These are phyloP conservation scores for Thermophis baileyi DNA, from an alignment of 2,113 vertebrate genomes.

Conservation along the genomic window DNA sequence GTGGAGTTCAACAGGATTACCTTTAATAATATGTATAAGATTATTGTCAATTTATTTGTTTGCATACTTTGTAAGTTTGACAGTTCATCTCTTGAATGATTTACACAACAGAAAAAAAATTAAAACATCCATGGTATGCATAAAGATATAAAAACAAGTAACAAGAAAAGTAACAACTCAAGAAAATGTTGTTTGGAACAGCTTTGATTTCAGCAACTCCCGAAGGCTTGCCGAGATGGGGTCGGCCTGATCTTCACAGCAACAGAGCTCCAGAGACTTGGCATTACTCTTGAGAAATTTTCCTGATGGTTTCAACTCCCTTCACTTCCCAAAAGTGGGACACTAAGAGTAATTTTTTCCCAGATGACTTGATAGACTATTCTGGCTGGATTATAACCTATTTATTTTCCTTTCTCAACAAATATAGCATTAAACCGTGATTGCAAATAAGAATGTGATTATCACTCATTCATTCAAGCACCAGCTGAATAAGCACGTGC, in stretches of 20 bases:
- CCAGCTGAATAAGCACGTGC: not conserved
- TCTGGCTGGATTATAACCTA: not conserved
- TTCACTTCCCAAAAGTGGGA: not conserved
- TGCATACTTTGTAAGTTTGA: not conserved
- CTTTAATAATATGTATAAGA: not conserved
- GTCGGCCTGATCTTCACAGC: not conserved
- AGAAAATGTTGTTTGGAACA: not conserved
- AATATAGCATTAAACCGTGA: not conserved
- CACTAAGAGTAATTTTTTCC: not conserved
- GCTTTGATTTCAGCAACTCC: not conserved
- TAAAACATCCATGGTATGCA: not conserved
- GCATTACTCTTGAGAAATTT: not conserved
- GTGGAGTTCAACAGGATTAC: not conserved
- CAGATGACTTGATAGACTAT: not conserved
- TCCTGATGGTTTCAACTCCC: not conserved
- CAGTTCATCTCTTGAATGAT: not conserved
- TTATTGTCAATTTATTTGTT: not conserved
- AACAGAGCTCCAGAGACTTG: not conserved
- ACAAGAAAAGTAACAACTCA: not conserved
- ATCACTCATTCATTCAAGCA: not conserved
- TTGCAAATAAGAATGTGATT: not conserved
- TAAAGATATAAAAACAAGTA: not conserved
- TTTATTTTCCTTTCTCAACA: not conserved
- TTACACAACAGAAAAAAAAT: not conserved
- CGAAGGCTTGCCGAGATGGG: not conserved